Evolutionary conservation across 2,113 vertebrate genomes (phyloP).

Genomic region (Callospermophilus lateralis): DNA sequence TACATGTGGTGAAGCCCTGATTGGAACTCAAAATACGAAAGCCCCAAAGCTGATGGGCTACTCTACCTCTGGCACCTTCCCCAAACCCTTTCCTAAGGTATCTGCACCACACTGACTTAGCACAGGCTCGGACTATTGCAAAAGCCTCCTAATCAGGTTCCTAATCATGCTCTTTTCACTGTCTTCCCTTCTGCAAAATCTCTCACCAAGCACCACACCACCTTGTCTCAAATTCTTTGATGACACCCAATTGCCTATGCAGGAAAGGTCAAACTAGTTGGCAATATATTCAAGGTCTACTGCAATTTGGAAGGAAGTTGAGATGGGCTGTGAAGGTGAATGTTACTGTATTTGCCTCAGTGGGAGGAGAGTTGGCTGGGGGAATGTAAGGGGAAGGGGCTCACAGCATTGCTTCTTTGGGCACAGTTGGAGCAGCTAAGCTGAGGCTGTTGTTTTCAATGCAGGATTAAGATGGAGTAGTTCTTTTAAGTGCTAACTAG

Average conservation of each 20-base stretch:
- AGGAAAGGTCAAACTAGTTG: not conserved
- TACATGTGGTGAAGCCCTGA: not conserved
- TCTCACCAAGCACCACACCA: not conserved
- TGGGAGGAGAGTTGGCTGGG: not conserved
- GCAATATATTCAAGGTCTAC: not conserved
- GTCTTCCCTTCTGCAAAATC: not conserved
- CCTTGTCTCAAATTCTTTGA: not conserved
- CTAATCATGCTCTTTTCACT: not conserved
- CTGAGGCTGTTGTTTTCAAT: conserved; percentile 77
- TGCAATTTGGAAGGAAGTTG: not conserved
- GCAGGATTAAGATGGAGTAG: conserved; percentile 86
- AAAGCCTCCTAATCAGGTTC: not conserved
- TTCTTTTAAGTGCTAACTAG: conserved; percentile 85
- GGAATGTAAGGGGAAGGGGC: not conserved
- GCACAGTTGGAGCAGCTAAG: conserved; percentile 72
- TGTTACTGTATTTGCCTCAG: not conserved
- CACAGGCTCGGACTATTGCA: not conserved
- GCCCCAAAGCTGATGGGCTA: not conserved
- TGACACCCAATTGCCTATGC: not conserved
- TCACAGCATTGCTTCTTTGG: conserved; percentile 37
- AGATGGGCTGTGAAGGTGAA: not conserved
- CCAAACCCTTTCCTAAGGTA: not conserved
- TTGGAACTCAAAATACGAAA: not conserved
- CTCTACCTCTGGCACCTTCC: not conserved
- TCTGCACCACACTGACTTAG: not conserved